A percentile compares a stretch with the other conserved stretches of the same genome.
These are phyloP conservation scores for Phyto melanocephala DNA, from an alignment of 2,888 invertebrate genomes.

Conservation along the genomic window DNA sequence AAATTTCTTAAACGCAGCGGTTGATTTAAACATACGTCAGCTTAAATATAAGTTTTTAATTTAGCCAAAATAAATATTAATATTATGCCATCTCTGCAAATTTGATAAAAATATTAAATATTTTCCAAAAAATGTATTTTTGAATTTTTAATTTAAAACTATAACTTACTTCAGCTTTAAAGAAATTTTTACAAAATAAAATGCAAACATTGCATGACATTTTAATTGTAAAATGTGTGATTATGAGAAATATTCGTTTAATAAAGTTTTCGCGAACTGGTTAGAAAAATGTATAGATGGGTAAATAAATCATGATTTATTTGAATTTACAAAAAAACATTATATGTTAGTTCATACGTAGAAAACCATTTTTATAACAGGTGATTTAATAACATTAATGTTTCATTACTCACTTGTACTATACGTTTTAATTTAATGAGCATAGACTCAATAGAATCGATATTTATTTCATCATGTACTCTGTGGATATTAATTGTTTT, in stretches of 20 bases:
- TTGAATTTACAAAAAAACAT: not conserved
- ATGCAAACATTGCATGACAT: constrained; percentile 32
- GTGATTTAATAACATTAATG: constrained; percentile 8
- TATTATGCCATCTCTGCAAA: not conserved
- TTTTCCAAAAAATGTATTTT: not conserved
- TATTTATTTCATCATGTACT: constrained; percentile 47
- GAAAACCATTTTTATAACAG: constrained; percentile 33
- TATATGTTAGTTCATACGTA: not conserved
- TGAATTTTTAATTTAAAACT: not conserved
- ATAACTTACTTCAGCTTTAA: constrained; percentile 7
- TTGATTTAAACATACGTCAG: too few species aligned
- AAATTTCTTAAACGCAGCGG: too few species aligned
- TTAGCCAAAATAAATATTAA: not conserved
- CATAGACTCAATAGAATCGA: not conserved
- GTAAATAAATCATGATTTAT: constrained; percentile 25
- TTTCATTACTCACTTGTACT: not conserved
- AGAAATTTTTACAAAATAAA: not conserved
- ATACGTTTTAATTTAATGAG: too few species aligned
- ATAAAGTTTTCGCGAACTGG: not conserved
- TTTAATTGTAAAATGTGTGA: constrained; percentile 25
- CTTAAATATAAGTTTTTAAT: too few species aligned
- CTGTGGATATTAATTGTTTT: constrained; percentile 27
- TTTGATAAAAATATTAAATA: too few species aligned
- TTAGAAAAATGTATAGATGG: not conserved
- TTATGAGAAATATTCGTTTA: constrained; percentile 33